Evolutionary conservation across 2,797 vertebrate genomes (phyloP).

Genomic region (Lepus townsendii): DNA sequence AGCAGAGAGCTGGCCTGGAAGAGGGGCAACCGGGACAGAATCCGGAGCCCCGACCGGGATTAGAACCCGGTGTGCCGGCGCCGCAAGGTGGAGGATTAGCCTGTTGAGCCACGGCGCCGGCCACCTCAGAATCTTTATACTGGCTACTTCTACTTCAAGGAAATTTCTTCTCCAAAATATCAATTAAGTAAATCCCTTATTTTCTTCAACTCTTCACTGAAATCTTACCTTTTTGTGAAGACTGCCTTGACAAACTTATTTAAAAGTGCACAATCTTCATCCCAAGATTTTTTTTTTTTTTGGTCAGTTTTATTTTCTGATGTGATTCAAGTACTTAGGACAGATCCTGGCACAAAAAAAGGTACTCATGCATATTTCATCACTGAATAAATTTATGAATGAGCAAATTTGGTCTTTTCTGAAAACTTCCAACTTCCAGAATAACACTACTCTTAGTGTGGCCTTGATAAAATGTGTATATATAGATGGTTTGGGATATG

Average conservation of each 20-base stretch:
- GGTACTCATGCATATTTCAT: constrained; percentile 52
- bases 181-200: background rate
- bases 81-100: no score
- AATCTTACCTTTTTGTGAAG: background rate
- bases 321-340: constrained; percentile 30
- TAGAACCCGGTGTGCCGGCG: no score
- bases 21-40: no score
- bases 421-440: background rate
- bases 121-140: background rate
- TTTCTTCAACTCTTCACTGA: constrained; percentile 41
- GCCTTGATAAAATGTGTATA: background rate
- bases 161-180: background rate
- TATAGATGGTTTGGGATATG: background rate
- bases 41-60: no score
- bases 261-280: background rate
- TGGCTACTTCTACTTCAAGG: background rate
- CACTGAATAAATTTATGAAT: constrained; percentile 41
- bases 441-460: background rate
- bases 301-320: constrained; percentile 35
- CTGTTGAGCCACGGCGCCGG: no score
- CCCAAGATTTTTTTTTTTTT: background rate
- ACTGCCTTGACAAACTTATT: background rate
- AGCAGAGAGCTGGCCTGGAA: no score
- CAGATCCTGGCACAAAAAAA: constrained; percentile 6
- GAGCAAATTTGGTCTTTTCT: constrained; percentile 44